Percentiles rank a stretch among this genome's conserved stretches.
These are phyloP conservation scores for Cephalotes varians DNA, from an alignment of 2,888 invertebrate genomes.

Conservation along the genomic window DNA sequence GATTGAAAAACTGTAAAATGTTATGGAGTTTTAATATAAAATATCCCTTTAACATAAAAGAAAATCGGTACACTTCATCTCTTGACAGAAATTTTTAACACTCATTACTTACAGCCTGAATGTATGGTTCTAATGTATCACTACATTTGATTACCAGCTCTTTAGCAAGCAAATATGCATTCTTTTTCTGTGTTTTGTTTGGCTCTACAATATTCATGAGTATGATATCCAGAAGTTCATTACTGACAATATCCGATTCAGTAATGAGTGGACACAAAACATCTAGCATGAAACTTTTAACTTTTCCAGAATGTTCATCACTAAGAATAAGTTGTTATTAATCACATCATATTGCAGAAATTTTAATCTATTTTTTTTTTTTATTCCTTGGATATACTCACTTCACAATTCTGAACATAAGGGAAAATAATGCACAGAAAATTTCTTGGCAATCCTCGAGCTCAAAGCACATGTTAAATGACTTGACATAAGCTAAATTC, in stretches of 20 bases:
- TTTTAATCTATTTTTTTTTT: not conserved
- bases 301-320: constrained; percentile 98
- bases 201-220: constrained; percentile 98
- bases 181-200: constrained; percentile 94
- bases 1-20: constrained; percentile 95
- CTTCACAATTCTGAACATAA: constrained; percentile 99
- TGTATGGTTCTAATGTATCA: constrained; percentile 97
- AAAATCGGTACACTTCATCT: not conserved
- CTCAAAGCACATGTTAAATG: constrained; percentile 99
- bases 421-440: constrained; percentile 96
- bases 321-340: constrained; percentile 85
- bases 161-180: constrained; percentile 96
- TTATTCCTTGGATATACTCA: constrained; percentile 87
- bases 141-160: constrained; percentile 96
- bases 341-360: constrained; percentile 2
- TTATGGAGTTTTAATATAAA: not conserved
- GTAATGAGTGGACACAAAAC: constrained; percentile 97
- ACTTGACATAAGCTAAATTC: constrained; percentile 98
- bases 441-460: constrained; percentile 99
- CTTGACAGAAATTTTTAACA: not conserved
- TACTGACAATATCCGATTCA: constrained; percentile 98
- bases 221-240: constrained; percentile 97
- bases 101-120: constrained; percentile 92
- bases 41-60: no score
- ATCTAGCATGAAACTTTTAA: constrained; percentile 98